A percentile compares a stretch with the other conserved stretches of the same genome.
Evolutionary conservation across 2,797 vertebrate species (phyloP).

Genomic region (Petrocephalus sullivani): DNA sequence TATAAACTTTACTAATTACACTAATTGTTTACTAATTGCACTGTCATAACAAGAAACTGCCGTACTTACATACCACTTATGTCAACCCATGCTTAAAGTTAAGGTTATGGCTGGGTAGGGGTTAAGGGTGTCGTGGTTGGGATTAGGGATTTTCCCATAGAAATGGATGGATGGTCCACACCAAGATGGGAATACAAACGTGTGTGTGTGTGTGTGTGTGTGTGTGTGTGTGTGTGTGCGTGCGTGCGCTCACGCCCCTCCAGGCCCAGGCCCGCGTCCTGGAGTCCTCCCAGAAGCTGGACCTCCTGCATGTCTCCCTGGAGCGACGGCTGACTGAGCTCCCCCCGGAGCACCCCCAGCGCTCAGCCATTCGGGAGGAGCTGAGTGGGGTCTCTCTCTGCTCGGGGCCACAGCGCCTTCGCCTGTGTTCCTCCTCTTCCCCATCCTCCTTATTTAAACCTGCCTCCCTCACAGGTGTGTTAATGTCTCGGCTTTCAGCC

Average conservation of each 20-base stretch:
- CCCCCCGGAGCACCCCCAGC: conserved; percentile 70
- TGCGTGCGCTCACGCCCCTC: neutral
- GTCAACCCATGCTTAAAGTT: too few relatives aligned
- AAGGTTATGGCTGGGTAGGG: too few relatives aligned
- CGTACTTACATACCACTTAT: too few relatives aligned
- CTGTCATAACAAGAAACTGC: too few relatives aligned
- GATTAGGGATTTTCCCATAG: too few relatives aligned
- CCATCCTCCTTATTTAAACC: conserved; percentile 70
- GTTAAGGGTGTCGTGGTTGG: too few relatives aligned
- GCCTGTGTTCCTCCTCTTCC: conserved; percentile 45
- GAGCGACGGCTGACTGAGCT: conserved; percentile 73
- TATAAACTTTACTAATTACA: too few relatives aligned
- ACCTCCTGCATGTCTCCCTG: conserved; percentile 78
- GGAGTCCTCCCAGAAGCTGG: conserved; percentile 88
- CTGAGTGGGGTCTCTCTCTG: conserved; percentile 51
- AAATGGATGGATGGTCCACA: too few relatives aligned
- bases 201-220: neutral
- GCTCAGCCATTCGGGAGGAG: conserved; percentile 66
- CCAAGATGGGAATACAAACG: too few relatives aligned
- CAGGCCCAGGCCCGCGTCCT: conserved; percentile 84
- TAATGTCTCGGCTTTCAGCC: neutral
- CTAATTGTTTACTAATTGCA: too few relatives aligned
- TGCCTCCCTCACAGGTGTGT: conserved; percentile 75
- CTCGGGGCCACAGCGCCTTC: conserved; percentile 43
- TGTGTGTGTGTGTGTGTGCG: neutral